Evolutionary conservation across 1,140 invertebrate genomes (phyloP), one percentile per base, ranked within the genome.

Genomic region (Lucilia sericata): DNA sequence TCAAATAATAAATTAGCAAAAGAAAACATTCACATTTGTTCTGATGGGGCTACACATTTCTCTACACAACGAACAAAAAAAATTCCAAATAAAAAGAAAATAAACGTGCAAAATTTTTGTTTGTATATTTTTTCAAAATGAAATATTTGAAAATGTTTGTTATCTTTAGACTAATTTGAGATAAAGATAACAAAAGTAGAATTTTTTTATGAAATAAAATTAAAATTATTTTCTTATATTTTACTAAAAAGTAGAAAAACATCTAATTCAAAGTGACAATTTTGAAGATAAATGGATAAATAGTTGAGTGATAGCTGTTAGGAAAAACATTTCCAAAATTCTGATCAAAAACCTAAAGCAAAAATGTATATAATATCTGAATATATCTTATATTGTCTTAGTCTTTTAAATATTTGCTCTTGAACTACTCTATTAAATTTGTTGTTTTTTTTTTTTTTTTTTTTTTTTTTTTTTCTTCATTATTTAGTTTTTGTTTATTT

Each of bases 41-140:
- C 42, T 2, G 25, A 30, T 30, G 25, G 25, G 25, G 25, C 25
- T 30, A 30, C 25, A 30, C 25, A 30, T 30, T 30, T 30, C 25
- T 30, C 25, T 30, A 30, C 25, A 55, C 51, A 55, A 8, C 0
- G 7, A 21, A 21, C 5, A 12, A 5, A 10, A 21, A n/a, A 70
- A 70, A 70, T 70, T 70, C 65, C 12, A 8, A 7, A 70, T 70
- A 70, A 70, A 70, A 55, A 70, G n/a, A 70, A 21, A 21, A 70
- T 70, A 70, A 70, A 70, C 65, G 65, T 70, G 65, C 65, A 70
- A 70, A 70, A 70, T 9, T 21, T 70, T 70, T 7, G 5, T 42
- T 7, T 42, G 10, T 42, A 42, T 9, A 25, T 70, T 21, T 70
- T 70, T 70, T 25, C 19, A 65, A 70, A 70, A 70, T 10, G 10